Base-by-base conservation (phyloP, 2,797 vertebrate genomes). In the Pseudomugil tenellus region DNA sequence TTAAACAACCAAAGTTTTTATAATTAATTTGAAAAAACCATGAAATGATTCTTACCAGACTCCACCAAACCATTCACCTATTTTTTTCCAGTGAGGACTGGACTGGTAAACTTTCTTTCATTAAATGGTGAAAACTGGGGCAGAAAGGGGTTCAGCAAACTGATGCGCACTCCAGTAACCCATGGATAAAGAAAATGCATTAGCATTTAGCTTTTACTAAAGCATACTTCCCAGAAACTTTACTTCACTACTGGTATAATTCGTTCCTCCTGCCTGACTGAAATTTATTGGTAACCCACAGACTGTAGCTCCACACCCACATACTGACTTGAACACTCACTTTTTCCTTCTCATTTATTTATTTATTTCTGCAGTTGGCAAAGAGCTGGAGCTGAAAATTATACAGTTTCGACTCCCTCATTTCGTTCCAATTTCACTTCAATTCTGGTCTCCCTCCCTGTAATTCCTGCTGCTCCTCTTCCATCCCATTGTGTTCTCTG, bases 401-500 rank as follows among this genome's bases (percentile, higher is more conserved):
- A 74, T 72, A 84, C 74, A 64, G 79, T 79, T 74, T 65, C 4
- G 29, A 58, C 76, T 68, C 58, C 60, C 80, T 85, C 80, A 49
- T 77, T 83, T 87, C 58, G 14, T 39, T 21, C 48, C 48, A 28
- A 39, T 28, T 39, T 19, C 60, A 49, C 48, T 49, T 23, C 76
- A 61, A 19, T 51, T 70, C 52, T 1, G 35, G 0, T 13, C 72
- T 41, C 51, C 65, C 46, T 58, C 53, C 51, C 49, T 70, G 56
- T 79, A 76, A 80, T 77, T 77, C 31, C 83, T 62, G 41, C 69
- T 62, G 63, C 79, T 67, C 66, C 59, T 67, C 70, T 70, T 26
- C 65, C 61, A 0, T 70, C 73, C 86, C 77, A 76, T 81, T 70
- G 80, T 81, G 77, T 71, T 72, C 88, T 58, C 68, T 70, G 55